Evolutionary conservation across 2,113 vertebrate species (phyloP).

Genomic region (Kryptolebias marmoratus): DNA sequence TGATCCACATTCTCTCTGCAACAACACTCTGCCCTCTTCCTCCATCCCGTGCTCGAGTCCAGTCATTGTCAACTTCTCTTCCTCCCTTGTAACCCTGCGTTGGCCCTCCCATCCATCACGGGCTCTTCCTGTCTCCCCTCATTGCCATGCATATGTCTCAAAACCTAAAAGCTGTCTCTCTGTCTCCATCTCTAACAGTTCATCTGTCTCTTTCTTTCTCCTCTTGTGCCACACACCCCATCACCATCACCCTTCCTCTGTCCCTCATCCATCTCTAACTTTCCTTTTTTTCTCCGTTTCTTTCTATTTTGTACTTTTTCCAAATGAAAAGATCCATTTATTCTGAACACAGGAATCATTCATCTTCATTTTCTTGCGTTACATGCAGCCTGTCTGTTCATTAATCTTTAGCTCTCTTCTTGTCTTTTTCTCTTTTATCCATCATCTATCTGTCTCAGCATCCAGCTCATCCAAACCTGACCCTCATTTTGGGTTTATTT

Average conservation of each 20-base stretch:
- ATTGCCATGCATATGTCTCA: slow-evolving; percentile 67
- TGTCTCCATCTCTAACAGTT: slow-evolving; percentile 52
- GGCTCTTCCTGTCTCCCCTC: slow-evolving; percentile 52
- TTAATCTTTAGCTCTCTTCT: slow-evolving; percentile 58
- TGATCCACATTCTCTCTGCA: slow-evolving; percentile 27
- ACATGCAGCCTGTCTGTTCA: slow-evolving; percentile 46
- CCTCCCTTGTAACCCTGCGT: slow-evolving; percentile 41
- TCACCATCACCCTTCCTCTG: slow-evolving; percentile 24
- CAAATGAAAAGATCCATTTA: slow-evolving; percentile 65
- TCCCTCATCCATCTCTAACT: slow-evolving; percentile 43
- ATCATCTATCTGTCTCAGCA: slow-evolving; percentile 58
- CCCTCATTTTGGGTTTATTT: slow-evolving; percentile 15
- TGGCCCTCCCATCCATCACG: slow-evolving; percentile 65
- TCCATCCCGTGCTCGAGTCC: slow-evolving; percentile 38
- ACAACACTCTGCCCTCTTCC: slow-evolving; percentile 38
- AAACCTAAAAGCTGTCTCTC: slow-evolving; percentile 65
- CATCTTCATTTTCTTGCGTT: slow-evolving; percentile 67
- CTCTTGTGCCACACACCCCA: slow-evolving; percentile 28
- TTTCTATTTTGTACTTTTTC: slow-evolving; percentile 52
- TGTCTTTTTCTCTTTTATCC: slow-evolving; percentile 52
- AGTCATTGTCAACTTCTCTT: slow-evolving; percentile 64
- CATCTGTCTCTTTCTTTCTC: slow-evolving; percentile 53
- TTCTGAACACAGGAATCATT: slow-evolving; percentile 57
- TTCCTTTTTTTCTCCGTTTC: slow-evolving; percentile 28
- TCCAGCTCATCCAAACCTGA: slow-evolving; percentile 37